Base-by-base conservation (phyloP, 1,140 invertebrate genomes). In the Aphaenogaster floridana region DNA sequence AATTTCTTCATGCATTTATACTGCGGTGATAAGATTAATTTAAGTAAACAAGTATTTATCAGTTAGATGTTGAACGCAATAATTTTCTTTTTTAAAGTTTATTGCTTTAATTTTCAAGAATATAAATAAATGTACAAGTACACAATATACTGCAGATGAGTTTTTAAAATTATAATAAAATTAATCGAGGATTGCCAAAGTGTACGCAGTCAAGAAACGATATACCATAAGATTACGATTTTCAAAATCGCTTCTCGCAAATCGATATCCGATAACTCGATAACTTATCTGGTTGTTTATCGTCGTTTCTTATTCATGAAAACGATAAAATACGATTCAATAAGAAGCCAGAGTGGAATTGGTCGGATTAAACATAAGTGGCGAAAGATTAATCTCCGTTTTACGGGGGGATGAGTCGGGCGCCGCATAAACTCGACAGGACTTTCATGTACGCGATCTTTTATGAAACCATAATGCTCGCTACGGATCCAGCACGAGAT, bases 381-480 rank as follows among this genome's bases (percentile, higher is more conserved):
- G 63, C n/a, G 11, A 42, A 68, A 54, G 78, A 68, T 69, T 68
- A 80, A 80, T 39, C 21, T 28, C 36, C 36, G 17, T 80, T 80
- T 80, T 80, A 80, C n/a, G 13, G 34, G 2, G 13, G 13, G 11
- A 68, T 21, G 13, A 80, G 13, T 68, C 63, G 36, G 63, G 28
- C 36, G 59, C 79, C 42, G 21, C 64, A 61, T 83, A 89, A 78
- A 88, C 78, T 83, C n/a, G 42, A 74, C 61, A 36, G 11, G 54
- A 63, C 71, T 77, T 52, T 72, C 76, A 77, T 77, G 48, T 69
- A 69, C 45, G 39, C 63, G 52, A 74, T 89, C 74, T 68, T 89
- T 86, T 89, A 86, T 76, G 88, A 89, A 76, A 86, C 54, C 81
- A 89, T 89, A 89, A 88, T 79, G 80, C 72, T 71, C 64, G 79